Conservation (phyloP, 1,140 invertebrate species). For the Lethrus apterus region DNA sequence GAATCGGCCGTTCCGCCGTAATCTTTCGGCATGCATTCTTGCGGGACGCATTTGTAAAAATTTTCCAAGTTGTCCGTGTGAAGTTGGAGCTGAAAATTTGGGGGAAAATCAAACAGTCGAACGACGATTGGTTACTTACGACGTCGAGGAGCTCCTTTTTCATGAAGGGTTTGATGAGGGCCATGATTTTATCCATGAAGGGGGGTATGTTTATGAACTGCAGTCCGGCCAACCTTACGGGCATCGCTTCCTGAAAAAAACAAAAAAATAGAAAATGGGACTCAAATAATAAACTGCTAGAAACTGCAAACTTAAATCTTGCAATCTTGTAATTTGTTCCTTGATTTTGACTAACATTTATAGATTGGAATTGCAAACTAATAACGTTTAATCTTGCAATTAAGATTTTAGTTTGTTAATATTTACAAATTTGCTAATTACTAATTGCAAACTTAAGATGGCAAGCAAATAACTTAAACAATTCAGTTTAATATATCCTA, state of each 20-base stretch:
- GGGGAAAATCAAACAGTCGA: neutral
- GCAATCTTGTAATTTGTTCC: no score
- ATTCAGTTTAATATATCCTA: no score
- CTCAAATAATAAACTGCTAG: no score
- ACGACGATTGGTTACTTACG: constrained; percentile 19
- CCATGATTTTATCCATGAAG: constrained; percentile 60
- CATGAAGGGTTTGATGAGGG: constrained; percentile 60
- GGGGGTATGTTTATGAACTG: constrained; percentile 61
- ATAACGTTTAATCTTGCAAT: no score
- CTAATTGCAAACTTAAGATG: no score
- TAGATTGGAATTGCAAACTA: no score
- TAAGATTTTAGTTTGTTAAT: no score
- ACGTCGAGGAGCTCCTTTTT: constrained; percentile 57
- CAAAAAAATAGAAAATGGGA: constrained; percentile 1
- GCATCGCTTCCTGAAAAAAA: constrained; percentile 33
- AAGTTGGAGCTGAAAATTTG: constrained; percentile 43
- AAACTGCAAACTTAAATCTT: no score
- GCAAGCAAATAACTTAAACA: no score
- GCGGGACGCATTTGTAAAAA: constrained; percentile 29
- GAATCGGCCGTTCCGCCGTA: constrained; percentile 44
- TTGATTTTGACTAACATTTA: no score
- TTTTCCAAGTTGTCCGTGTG: constrained; percentile 34
- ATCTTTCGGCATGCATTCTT: constrained; percentile 44
- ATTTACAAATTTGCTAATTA: no score
- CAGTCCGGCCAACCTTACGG: constrained; percentile 54